Evolutionary conservation across 2,113 vertebrate genomes (phyloP), one percentile per base, ranked within the genome.

Genomic region (Emydocephalus ijimae): DNA sequence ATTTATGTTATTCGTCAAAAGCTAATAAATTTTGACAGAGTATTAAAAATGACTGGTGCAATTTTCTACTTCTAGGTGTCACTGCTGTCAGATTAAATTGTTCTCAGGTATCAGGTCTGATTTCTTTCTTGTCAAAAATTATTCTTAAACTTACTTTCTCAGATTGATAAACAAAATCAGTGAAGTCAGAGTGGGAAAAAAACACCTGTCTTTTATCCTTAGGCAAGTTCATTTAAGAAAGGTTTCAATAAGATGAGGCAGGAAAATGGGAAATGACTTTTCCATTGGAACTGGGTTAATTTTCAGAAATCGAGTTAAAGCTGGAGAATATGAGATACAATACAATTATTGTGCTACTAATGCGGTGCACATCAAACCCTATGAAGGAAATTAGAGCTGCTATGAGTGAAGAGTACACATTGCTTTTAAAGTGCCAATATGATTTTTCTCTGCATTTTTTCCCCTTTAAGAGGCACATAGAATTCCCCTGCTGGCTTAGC

Each of bases 331-430:
- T 85, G 48, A 86, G 90, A 50, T 57, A 0, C 94, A 95, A 96
- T 92, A 52, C 86, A 94, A 95, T 96, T 94, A 95, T 48, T 92
- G 87, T 87, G 86, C 92, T 92, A 93, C 11, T 95, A 94, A 95
- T 92, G 59, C 74, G 69, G 90, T 91, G 94, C 92, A 92, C 2
- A 50, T 93, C 93, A 94, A 91, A 15, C 56, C 48, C n/a, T 26
- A 93, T 93, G 95, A 92, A 94, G 92, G 91, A 93, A 94, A 93
- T 95, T 81, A 64, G 69, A 88, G 6, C 0, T 91, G 43, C 43
- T 88, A 23, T 91, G 89, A n/a, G 59, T 91, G 93, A 95, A 54
- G 29, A 95, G 92, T 81, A 95, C 56, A 45, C 52, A 92, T 21
- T 15, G 15, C n/a, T 34, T 88, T 89, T 15, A 93, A 96, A 59